Evolutionary conservation across 2,888 invertebrate genomes (phyloP), one percentile per base, ranked within the genome.

Genomic region (Callosobruchus maculatus): DNA sequence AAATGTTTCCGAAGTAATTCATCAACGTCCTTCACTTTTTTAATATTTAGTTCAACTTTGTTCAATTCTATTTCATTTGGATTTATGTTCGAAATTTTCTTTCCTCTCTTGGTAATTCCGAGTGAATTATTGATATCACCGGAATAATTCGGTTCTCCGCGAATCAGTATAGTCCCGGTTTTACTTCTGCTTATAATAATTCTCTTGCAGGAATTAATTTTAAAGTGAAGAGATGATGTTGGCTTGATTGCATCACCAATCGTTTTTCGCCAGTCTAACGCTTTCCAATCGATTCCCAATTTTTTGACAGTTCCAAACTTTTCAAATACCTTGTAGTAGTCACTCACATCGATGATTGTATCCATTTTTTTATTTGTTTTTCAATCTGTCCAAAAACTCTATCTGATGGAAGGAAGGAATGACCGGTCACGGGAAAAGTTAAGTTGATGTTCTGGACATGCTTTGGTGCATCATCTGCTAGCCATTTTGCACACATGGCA

Each of bases 401-500:
- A 49, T 74, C 74, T 13, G 75, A 20, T 7, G 75, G 75, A n/a
- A 74, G 22, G 69, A 74, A 74, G 2, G 72, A 74, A 68, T 74
- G 74, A 20, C 74, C 72, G 20, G 4, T 26, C 20, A 74, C 68
- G 20, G 74, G 74, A 74, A 74, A 74, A 26, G 75, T 68, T 21
- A 74, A n/a, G 21, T 74, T 74, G 21, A 74, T n/a, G 4, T n/a
- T 22, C 21, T 75, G 26, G 21, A 76, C 26, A 71, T 74, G n/a
- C 18, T 18, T 26, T 4, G 73, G 73, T 18, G 71, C 71, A 1
- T 73, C 49, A 30, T 21, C 21, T 20, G 71, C n/a, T 49, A 75
- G 71, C 75, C 75, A 75, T 22, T 73, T 73, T 26, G 67, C 30
- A 69, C 73, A 73, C 75, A 75, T 75, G 26, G 73, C 75, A 20